phyloP scores from a whole-genome alignment of 1,140 invertebrate species.

The Eupeodes corollae region DNA sequence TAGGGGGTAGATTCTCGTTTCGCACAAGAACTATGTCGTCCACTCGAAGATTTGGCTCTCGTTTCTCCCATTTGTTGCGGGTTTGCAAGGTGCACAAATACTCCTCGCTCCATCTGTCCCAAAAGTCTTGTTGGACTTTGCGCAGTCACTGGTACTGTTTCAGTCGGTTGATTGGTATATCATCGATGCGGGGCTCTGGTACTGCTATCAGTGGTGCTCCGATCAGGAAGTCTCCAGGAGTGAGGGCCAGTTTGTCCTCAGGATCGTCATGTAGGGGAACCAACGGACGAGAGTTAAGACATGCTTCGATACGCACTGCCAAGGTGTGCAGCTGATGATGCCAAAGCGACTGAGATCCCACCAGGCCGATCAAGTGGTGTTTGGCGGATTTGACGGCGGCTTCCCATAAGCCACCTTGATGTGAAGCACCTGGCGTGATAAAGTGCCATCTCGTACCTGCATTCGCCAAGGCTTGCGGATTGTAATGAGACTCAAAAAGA shows the following conservation, averaged over 20 bases:
- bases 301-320: conserved; percentile 17
- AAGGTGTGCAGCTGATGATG: conserved; percentile 15
- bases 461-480: not conserved
- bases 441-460: conserved; percentile 11
- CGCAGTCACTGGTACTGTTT: not conserved
- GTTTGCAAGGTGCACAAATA: too few species aligned
- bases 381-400: conserved; percentile 15
- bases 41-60: too few species aligned
- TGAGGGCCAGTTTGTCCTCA: conserved; percentile 18
- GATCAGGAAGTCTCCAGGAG: conserved; percentile 36
- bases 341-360: conserved; percentile 10
- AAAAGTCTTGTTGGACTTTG: conserved; percentile 11
- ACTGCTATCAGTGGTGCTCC: conserved; percentile 15
- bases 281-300: conserved; percentile 26
- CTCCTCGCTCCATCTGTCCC: conserved; percentile 11
- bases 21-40: too few species aligned
- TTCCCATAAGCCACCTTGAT: conserved; percentile 34
- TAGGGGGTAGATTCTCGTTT: not conserved
- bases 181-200: conserved; percentile 6
- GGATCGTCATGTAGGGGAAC: conserved; percentile 14
- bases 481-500: not conserved
- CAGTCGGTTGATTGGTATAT: not conserved
- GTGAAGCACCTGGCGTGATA: conserved; percentile 20
- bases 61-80: too few species aligned
- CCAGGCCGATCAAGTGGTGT: conserved; percentile 1